These are phyloP conservation scores for Microtus obscurus DNA, from an alignment of 2,797 vertebrate species.

Conservation along the genomic window DNA sequence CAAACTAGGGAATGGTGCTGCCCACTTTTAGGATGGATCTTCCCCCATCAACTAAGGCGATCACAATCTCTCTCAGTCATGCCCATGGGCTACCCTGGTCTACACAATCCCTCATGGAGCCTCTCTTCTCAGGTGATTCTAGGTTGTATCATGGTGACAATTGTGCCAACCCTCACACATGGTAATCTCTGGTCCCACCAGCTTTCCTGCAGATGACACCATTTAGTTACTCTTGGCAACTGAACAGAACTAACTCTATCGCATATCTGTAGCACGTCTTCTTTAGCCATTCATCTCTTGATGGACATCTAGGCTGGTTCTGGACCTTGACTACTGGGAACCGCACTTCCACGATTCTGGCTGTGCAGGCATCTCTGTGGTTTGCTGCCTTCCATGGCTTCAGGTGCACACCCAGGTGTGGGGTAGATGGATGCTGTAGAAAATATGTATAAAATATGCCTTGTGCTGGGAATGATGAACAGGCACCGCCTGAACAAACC, in stretches of 20 bases:
- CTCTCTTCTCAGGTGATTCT: background rate
- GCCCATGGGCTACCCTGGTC: too few species aligned
- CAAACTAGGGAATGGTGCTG: background rate
- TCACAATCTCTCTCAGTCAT: background rate
- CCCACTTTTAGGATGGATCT: background rate
- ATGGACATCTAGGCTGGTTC: background rate
- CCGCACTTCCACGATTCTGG: background rate
- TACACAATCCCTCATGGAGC: background rate
- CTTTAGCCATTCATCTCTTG: background rate
- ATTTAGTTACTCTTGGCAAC: background rate
- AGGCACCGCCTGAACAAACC: constrained; percentile 5
- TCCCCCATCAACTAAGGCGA: background rate
- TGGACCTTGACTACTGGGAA: background rate
- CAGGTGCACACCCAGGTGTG: background rate
- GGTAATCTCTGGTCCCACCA: background rate
- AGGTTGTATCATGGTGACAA: background rate
- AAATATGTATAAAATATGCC: background rate
- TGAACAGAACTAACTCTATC: background rate
- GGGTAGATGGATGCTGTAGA: background rate
- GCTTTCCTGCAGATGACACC: background rate
- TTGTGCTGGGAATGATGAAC: background rate
- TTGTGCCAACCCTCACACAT: background rate
- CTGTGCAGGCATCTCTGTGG: background rate
- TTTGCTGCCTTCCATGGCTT: background rate
- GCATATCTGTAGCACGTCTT: too few species aligned